These are phyloP conservation scores for Pelvicachromis taeniatus DNA, from an alignment of 2,113 vertebrate genomes.

Conservation along the genomic window DNA sequence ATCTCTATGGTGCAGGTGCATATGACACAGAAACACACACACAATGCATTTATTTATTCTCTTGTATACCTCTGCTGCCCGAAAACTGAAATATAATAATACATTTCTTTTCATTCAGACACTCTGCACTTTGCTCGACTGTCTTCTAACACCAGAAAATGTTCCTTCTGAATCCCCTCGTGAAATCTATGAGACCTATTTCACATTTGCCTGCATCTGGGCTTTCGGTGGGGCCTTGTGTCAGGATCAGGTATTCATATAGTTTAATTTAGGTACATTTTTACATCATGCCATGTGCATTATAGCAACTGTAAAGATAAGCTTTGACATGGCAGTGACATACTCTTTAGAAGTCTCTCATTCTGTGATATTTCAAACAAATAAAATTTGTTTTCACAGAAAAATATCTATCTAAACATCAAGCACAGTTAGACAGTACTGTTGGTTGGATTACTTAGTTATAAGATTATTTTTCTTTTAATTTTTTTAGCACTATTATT, in stretches of 20 bases:
- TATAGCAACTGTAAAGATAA: not conserved
- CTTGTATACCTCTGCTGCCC: not conserved
- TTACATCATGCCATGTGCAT: not conserved
- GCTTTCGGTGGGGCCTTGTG: slow-evolving; percentile 77
- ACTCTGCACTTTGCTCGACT: slow-evolving; percentile 77
- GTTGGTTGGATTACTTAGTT: not conserved
- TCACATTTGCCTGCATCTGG: slow-evolving; percentile 80
- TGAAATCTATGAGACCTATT: slow-evolving; percentile 77
- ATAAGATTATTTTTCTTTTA: not conserved
- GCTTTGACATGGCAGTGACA: not conserved
- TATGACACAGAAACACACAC: not conserved
- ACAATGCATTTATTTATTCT: not conserved
- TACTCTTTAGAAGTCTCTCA: not conserved
- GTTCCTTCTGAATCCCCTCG: slow-evolving; percentile 76
- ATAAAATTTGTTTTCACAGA: not conserved
- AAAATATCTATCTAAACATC: not conserved
- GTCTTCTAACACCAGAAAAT: slow-evolving; percentile 75
- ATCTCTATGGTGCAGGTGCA: slow-evolving; percentile 72
- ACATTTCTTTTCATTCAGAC: slow-evolving; percentile 46
- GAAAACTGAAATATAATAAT: not conserved
- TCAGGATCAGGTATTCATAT: slow-evolving; percentile 70
- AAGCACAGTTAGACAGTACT: not conserved
- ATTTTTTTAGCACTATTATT: not conserved
- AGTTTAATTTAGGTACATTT: not conserved
- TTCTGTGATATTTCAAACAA: not conserved